A percentile compares a stretch with the other conserved stretches of the same genome.
These are phyloP conservation scores for Engraulis encrasicolus DNA, from an alignment of 2,113 vertebrate genomes.

Conservation along the genomic window DNA sequence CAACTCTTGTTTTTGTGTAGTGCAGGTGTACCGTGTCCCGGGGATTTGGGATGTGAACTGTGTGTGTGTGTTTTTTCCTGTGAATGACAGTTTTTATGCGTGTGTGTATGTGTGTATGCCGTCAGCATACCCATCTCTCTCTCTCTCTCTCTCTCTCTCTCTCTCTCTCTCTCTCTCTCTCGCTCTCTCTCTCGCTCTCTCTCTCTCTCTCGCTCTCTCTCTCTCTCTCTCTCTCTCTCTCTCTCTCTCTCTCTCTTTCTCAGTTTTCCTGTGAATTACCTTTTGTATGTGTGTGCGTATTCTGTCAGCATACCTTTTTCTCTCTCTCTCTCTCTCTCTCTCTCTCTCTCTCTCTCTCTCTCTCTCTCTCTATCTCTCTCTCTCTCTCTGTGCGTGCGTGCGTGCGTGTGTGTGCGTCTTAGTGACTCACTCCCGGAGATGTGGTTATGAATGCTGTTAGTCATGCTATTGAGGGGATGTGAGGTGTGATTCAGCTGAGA, in stretches of 20 bases:
- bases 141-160: no score
- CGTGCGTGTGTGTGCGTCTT: background rate
- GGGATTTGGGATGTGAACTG: slow-evolving; percentile 26
- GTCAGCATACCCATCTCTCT: no score
- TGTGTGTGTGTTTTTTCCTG: no score
- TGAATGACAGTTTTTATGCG: slow-evolving; percentile 1
- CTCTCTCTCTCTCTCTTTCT: no score
- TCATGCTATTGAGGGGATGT: background rate
- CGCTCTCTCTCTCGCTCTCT: background rate
- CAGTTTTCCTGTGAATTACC: no score
- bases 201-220: no score
- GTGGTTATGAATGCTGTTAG: background rate
- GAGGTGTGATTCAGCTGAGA: background rate
- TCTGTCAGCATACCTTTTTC: no score
- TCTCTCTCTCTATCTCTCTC: background rate
- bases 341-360: background rate
- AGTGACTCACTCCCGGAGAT: background rate
- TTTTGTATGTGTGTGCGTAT: background rate
- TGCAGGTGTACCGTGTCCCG: slow-evolving; percentile 6
- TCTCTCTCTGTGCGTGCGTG: background rate
- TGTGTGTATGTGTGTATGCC: slow-evolving; percentile 7
- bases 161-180: no score
- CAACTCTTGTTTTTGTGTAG: slow-evolving; percentile 25
- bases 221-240: no score
- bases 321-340: background rate